These are phyloP conservation scores for Hololepta plana DNA, from an alignment of 2,888 invertebrate genomes.

Conservation along the genomic window DNA sequence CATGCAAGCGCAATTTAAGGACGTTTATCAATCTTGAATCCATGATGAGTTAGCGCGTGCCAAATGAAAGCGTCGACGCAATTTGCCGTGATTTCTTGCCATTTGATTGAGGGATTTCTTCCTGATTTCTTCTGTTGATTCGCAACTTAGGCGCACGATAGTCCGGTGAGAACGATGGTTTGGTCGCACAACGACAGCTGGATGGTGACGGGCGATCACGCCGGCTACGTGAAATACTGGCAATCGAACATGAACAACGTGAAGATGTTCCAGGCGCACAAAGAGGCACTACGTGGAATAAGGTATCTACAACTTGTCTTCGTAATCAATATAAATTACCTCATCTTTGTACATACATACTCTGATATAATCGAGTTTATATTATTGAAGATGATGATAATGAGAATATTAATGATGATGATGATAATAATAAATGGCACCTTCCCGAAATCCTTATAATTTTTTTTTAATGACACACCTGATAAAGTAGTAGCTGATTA, in stretches of 20 bases:
- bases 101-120: not conserved
- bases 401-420: conserved; percentile 5
- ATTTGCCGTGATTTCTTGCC: conserved; percentile 14
- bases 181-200: conserved; percentile 99
- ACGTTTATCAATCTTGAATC: too few relatives aligned
- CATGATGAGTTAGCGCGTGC: not conserved
- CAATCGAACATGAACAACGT: conserved; percentile 99
- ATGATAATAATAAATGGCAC: conserved; percentile 22
- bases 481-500: too few relatives aligned
- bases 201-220: conserved; percentile 99
- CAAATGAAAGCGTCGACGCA: conserved; percentile 23
- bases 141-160: conserved; percentile 95
- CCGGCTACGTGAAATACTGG: conserved; percentile 99
- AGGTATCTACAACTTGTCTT: conserved; percentile 49
- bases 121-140: not conserved
- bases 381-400: not conserved
- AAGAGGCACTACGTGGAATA: conserved; percentile 97
- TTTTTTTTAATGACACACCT: too few relatives aligned
- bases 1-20: too few relatives aligned
- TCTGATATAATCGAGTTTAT: conserved; percentile 12
- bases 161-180: conserved; percentile 96
- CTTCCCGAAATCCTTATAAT: too few relatives aligned
- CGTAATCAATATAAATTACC: too few relatives aligned
- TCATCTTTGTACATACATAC: conserved; percentile 22
- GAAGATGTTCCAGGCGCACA: conserved; percentile 99